Percentiles rank a stretch among this genome's conserved stretches.
Evolutionary conservation across 2,888 invertebrate species (phyloP).

Genomic region (Rhagonycha lutea): DNA sequence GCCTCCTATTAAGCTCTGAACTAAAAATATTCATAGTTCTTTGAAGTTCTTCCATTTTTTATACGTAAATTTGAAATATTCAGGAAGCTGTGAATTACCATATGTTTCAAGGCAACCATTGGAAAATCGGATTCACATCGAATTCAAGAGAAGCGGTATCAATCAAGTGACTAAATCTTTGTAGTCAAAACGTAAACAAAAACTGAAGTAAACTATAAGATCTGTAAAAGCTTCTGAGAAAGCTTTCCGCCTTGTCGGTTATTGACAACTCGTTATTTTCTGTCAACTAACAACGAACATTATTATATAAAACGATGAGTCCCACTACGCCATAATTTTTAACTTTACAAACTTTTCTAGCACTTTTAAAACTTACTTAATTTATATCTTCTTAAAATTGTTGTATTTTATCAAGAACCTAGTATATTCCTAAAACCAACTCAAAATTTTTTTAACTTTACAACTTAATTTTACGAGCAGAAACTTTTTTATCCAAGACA

Average conservation of each 20-base stretch:
- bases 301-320: slow-evolving; percentile 20
- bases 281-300: slow-evolving; percentile 20
- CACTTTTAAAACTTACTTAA: slow-evolving; percentile 31
- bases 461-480: background rate
- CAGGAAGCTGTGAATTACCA: slow-evolving; percentile 10
- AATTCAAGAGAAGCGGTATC: slow-evolving; percentile 19
- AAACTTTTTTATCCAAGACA: too few relatives aligned
- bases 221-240: slow-evolving; percentile 19
- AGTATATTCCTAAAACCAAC: background rate
- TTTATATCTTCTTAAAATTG: slow-evolving; percentile 28
- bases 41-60: slow-evolving; percentile 14
- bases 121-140: slow-evolving; percentile 23
- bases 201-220: slow-evolving; percentile 10
- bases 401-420: background rate
- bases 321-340: slow-evolving; percentile 19
- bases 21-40: background rate
- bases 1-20: background rate
- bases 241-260: slow-evolving; percentile 15
- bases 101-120: slow-evolving; percentile 22
- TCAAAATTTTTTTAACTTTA: background rate
- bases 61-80: slow-evolving; percentile 15
- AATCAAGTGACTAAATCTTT: slow-evolving; percentile 19
- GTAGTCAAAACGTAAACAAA: slow-evolving; percentile 30
- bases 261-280: slow-evolving; percentile 29
- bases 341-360: slow-evolving; percentile 26